phyloP scores from a whole-genome alignment of 2,888 invertebrate genomes.

The Megastigmus dorsalis region DNA sequence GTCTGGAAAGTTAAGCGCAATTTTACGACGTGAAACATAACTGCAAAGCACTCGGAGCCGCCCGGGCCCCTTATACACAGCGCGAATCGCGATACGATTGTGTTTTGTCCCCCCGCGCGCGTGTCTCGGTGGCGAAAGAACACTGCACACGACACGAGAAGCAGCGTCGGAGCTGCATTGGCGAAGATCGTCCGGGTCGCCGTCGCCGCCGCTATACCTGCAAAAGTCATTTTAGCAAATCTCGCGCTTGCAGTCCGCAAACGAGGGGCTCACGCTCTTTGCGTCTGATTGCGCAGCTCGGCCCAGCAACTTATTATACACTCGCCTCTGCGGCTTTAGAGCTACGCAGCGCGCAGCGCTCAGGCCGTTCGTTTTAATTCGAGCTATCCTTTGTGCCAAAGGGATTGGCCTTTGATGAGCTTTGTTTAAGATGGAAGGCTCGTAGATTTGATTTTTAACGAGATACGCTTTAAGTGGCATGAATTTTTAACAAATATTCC shows the following conservation, averaged over 20 bases:
- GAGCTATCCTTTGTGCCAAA: too few species aligned
- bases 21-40: slow-evolving; percentile 53
- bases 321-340: neutral
- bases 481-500: too few species aligned
- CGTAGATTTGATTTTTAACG: too few species aligned
- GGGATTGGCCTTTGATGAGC: too few species aligned
- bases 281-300: slow-evolving; percentile 11
- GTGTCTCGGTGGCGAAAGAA: neutral
- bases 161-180: too few species aligned
- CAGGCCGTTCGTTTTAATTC: too few species aligned
- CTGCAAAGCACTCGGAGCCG: slow-evolving; percentile 18
- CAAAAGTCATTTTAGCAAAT: slow-evolving; percentile 2
- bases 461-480: too few species aligned
- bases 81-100: slow-evolving; percentile 39
- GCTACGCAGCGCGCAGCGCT: too few species aligned
- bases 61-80: slow-evolving; percentile 2
- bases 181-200: too few species aligned
- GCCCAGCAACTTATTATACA: neutral
- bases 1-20: slow-evolving; percentile 47
- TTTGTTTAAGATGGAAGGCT: too few species aligned
- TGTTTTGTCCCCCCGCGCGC: slow-evolving; percentile 3
- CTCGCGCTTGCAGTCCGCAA: neutral
- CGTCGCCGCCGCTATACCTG: too few species aligned
- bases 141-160: neutral
- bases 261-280: neutral